Evolutionary conservation across 2,797 vertebrate species (phyloP).

Genomic region (Pteropus rufus): DNA sequence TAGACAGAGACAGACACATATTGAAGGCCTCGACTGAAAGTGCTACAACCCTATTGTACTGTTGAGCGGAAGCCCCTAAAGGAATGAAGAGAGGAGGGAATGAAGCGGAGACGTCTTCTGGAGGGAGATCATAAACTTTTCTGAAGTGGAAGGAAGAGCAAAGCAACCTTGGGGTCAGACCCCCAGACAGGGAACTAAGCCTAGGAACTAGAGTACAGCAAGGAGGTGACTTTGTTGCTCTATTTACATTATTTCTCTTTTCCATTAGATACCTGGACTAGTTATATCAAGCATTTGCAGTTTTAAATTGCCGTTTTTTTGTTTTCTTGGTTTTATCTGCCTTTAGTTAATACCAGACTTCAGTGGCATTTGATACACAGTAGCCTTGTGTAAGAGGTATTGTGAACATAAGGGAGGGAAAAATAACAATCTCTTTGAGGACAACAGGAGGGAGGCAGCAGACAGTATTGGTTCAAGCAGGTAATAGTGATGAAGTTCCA

Average conservation of each 20-base stretch:
- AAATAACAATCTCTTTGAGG: not conserved
- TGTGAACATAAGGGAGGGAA: not conserved
- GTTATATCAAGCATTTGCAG: not conserved
- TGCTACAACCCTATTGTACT: not conserved
- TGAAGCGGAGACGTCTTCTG: not conserved
- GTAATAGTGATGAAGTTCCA: not conserved
- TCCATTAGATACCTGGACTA: not conserved
- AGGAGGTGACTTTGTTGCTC: not conserved
- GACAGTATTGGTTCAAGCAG: not conserved
- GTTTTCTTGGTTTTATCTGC: not conserved
- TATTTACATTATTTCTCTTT: not conserved
- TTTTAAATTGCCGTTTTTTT: not conserved
- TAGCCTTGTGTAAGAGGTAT: not conserved
- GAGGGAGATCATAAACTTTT: not conserved
- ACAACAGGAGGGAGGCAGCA: not conserved
- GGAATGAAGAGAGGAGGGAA: not conserved
- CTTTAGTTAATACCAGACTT: not conserved
- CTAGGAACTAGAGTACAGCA: not conserved
- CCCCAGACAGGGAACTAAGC: not conserved
- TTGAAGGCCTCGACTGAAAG: not conserved
- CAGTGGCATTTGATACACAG: not conserved
- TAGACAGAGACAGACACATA: not conserved
- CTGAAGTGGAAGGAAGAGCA: not conserved
- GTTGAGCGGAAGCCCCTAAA: not conserved
- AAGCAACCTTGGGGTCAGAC: not conserved